phyloP scores from a whole-genome alignment of 2,888 invertebrate species.

The Lordiphosa fenestrarum region DNA sequence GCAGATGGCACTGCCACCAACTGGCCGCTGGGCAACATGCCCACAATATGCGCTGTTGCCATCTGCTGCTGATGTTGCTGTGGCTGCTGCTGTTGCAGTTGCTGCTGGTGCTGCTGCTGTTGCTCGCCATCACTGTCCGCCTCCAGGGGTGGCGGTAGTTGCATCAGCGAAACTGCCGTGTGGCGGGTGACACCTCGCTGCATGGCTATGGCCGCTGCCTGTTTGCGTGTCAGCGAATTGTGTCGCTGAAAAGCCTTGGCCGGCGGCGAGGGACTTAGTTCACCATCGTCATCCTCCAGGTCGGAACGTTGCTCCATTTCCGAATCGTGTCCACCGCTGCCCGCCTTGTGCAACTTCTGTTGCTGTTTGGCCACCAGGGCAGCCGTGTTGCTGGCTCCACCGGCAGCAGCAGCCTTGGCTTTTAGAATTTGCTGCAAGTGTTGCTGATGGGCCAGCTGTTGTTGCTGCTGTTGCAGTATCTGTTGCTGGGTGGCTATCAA shows the following conservation, averaged over 20 bases:
- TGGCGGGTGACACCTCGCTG: conserved; percentile 82
- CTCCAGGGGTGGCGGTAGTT: conserved; percentile 90
- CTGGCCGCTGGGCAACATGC: conserved; percentile 69
- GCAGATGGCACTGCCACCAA: conserved; percentile 69
- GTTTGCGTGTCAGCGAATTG: conserved; percentile 84
- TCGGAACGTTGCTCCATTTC: conserved; percentile 79
- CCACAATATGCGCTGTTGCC: conserved; percentile 68
- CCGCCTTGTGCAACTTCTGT: conserved; percentile 67
- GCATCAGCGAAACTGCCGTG: conserved; percentile 88
- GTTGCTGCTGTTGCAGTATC: conserved; percentile 73
- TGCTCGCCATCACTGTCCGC: conserved; percentile 85
- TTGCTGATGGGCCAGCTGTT: conserved; percentile 76
- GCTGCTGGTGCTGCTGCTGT: conserved; percentile 44
- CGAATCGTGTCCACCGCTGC: conserved; percentile 56
- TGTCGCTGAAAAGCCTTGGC: conserved; percentile 83
- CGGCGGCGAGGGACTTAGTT: conserved; percentile 80
- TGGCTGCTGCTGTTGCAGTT: conserved; percentile 26
- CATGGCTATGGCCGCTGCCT: conserved; percentile 83
- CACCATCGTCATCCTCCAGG: conserved; percentile 77
- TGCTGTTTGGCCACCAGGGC: conserved; percentile 76
- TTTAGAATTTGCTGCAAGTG: conserved; percentile 77
- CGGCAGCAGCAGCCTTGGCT: conserved; percentile 75
- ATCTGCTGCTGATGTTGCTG: conserved; percentile 48
- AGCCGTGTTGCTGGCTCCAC: conserved; percentile 71
- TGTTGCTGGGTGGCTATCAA: conserved; percentile 76